phyloP scores from a whole-genome alignment of 2,797 vertebrate genomes.

The Smutsia gigantea region DNA sequence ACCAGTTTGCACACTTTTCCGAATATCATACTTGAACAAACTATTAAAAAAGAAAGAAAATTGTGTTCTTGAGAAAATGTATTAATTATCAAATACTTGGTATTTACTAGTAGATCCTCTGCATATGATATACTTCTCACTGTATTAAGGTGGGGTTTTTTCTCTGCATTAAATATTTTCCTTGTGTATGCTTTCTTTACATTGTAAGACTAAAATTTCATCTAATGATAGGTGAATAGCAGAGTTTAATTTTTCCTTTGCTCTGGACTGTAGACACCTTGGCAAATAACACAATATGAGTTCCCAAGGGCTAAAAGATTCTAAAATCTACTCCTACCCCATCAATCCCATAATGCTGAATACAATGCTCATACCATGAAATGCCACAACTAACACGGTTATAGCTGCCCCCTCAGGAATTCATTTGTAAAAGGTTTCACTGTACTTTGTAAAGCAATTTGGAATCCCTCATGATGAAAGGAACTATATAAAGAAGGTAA shows the following conservation, averaged over 20 bases:
- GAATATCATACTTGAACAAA: neutral
- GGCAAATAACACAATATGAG: slow-evolving; percentile 19
- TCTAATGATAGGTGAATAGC: neutral
- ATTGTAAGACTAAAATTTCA: neutral
- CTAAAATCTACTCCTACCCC: neutral
- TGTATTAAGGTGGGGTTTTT: neutral
- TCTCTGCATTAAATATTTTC: slow-evolving; percentile 11
- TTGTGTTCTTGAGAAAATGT: neutral
- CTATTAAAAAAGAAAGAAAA: neutral
- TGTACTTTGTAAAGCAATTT: slow-evolving; percentile 77
- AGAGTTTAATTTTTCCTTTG: slow-evolving; percentile 49
- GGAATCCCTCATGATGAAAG: slow-evolving; percentile 76
- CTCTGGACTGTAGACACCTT: slow-evolving; percentile 1
- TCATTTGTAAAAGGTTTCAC: slow-evolving; percentile 74
- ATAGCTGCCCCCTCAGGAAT: slow-evolving; percentile 61
- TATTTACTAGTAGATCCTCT: slow-evolving; percentile 26
- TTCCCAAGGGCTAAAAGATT: neutral
- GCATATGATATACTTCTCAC: neutral
- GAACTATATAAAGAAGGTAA: slow-evolving; percentile 76
- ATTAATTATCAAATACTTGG: neutral
- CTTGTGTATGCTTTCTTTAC: neutral
- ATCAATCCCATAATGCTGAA: slow-evolving; percentile 37
- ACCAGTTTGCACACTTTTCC: neutral
- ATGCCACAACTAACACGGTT: neutral
- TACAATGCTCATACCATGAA: slow-evolving; percentile 13